Evolutionary conservation across 2,113 vertebrate genomes (phyloP).

Genomic region (Otis tarda): DNA sequence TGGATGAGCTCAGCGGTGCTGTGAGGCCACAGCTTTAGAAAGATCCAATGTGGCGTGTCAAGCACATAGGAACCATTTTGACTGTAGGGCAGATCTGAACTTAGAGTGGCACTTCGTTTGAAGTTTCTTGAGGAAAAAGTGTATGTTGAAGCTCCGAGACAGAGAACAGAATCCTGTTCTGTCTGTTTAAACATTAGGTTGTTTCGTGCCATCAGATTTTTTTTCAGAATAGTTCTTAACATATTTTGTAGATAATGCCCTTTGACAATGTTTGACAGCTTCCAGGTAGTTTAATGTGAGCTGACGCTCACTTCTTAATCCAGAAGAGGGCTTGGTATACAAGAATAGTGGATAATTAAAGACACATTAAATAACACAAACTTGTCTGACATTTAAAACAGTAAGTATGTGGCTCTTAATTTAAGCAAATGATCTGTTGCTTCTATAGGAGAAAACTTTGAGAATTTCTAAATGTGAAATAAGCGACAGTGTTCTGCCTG

Average conservation of each 20-base stretch:
- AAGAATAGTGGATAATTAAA: background rate
- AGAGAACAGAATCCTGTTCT: background rate
- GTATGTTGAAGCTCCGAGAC: background rate
- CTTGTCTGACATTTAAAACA: background rate
- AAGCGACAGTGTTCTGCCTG: background rate
- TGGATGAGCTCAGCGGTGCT: background rate
- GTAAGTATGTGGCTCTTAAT: background rate
- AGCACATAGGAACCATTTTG: background rate
- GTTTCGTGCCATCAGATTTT: background rate
- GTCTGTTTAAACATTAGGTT: background rate
- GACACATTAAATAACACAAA: background rate
- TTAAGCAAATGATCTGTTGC: background rate
- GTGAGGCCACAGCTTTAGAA: background rate
- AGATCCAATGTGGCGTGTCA: fast-evolving
- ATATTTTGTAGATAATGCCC: background rate
- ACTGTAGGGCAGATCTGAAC: background rate
- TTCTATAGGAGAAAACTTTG: fast-evolving
- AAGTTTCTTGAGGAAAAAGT: background rate
- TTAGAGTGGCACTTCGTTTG: background rate
- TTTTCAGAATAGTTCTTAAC: background rate
- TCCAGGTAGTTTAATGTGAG: background rate
- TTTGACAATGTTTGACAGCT: background rate
- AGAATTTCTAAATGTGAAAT: background rate
- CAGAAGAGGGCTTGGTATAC: background rate
- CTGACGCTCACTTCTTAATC: background rate